Conservation (phyloP, 1,140 invertebrate genomes). For the Ceratitis capitata region DNA sequence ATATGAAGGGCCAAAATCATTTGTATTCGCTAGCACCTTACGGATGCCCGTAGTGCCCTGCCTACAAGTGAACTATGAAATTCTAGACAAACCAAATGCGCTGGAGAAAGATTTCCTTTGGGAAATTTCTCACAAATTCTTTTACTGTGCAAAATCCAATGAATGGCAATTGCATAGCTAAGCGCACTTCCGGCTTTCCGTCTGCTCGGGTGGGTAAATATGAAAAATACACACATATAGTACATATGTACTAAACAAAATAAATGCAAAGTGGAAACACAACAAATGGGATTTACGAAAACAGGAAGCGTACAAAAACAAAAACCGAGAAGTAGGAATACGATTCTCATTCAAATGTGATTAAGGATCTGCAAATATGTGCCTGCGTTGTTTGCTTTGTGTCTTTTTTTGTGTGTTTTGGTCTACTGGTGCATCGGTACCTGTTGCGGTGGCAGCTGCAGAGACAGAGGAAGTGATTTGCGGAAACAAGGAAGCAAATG, state of each 20-base stretch:
- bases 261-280: not conserved
- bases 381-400: not conserved
- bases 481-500: not conserved
- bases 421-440: not conserved
- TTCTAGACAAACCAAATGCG: conserved; percentile 9
- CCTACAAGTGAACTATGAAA: conserved; percentile 4
- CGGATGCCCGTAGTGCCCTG: too few relatives aligned
- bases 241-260: too few relatives aligned
- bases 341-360: not conserved
- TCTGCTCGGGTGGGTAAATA: not conserved
- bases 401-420: not conserved
- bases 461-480: not conserved
- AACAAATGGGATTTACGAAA: not conserved
- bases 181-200: not conserved
- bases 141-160: not conserved
- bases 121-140: not conserved
- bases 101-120: not conserved
- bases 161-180: not conserved
- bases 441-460: conserved; percentile 5
- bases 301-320: not conserved
- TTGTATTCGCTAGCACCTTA: not conserved
- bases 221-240: not conserved
- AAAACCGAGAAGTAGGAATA: not conserved
- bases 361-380: conserved; percentile 17
- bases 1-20: not conserved